Conservation (phyloP, 1,140 invertebrate genomes). For the Achatina immaculata region DNA sequence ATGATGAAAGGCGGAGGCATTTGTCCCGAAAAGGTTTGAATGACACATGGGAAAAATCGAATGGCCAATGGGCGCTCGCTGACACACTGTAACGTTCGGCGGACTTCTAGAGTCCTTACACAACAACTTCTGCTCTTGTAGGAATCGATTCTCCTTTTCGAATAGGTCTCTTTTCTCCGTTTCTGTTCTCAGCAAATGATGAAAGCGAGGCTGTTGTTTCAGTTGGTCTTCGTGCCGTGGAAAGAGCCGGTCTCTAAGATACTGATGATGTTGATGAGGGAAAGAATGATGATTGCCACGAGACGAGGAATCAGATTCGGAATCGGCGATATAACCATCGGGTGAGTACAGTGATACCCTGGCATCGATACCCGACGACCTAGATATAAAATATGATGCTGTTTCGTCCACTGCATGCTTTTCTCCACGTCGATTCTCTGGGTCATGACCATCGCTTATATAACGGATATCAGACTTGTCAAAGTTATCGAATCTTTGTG, state of each 20-base stretch:
- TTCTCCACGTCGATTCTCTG: background rate
- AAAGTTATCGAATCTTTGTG: no score
- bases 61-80: slow-evolving; percentile 42
- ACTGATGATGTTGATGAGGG: background rate
- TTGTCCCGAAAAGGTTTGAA: slow-evolving; percentile 36
- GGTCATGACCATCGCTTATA: background rate
- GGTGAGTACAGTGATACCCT: background rate
- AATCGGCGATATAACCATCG: slow-evolving; percentile 14
- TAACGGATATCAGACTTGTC: no score
- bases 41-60: slow-evolving; percentile 41
- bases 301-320: background rate
- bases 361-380: background rate
- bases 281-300: background rate
- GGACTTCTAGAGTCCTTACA: slow-evolving; percentile 46
- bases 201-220: slow-evolving; percentile 19
- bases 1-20: slow-evolving; percentile 40
- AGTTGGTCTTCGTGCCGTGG: slow-evolving; percentile 20
- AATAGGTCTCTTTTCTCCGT: slow-evolving; percentile 42
- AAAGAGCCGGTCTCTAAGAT: background rate
- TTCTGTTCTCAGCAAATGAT: slow-evolving; percentile 27
- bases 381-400: background rate
- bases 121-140: slow-evolving; percentile 40
- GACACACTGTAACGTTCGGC: slow-evolving; percentile 61
- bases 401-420: background rate
- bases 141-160: slow-evolving; percentile 46